A percentile compares a stretch with the other conserved stretches of the same genome.
phyloP scores from a whole-genome alignment of 2,888 invertebrate genomes.

The Lycocerus yunnanus region DNA sequence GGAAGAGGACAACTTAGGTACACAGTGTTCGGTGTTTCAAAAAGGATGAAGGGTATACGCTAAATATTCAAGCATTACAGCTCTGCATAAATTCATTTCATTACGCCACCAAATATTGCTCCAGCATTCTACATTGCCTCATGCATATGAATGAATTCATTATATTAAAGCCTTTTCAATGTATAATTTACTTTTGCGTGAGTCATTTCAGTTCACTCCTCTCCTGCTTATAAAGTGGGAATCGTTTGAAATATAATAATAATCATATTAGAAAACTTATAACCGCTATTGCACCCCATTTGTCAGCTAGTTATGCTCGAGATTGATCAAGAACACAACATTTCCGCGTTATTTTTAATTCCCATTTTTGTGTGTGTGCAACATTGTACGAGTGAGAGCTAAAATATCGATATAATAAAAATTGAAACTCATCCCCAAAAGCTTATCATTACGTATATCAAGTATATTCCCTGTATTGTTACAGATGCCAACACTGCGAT shows the following conservation, averaged over 20 bases:
- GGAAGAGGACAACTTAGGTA: conserved; percentile 52
- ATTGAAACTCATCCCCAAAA: not conserved
- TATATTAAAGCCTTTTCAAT: conserved; percentile 69
- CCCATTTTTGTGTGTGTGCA: not conserved
- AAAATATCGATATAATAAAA: not conserved
- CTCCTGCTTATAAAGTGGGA: conserved; percentile 52
- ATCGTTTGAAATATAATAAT: conserved; percentile 53
- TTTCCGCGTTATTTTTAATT: too few species aligned
- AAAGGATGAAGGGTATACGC: conserved; percentile 70
- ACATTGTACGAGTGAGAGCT: not conserved
- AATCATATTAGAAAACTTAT: conserved; percentile 50
- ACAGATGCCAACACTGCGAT: not conserved
- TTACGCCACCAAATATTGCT: conserved; percentile 68
- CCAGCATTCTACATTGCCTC: conserved; percentile 59
- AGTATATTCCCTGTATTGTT: not conserved
- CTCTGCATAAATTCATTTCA: conserved; percentile 70
- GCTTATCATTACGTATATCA: not conserved
- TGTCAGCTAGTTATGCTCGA: not conserved
- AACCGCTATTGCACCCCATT: conserved; percentile 39
- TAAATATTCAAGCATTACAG: conserved; percentile 65
- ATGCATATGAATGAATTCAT: conserved; percentile 70
- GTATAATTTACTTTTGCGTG: conserved; percentile 71
- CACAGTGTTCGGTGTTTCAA: conserved; percentile 53
- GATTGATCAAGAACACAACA: not conserved
- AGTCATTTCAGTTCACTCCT: conserved; percentile 62